phyloP scores from a whole-genome alignment of 2,113 vertebrate species.

The Passer montanus region DNA sequence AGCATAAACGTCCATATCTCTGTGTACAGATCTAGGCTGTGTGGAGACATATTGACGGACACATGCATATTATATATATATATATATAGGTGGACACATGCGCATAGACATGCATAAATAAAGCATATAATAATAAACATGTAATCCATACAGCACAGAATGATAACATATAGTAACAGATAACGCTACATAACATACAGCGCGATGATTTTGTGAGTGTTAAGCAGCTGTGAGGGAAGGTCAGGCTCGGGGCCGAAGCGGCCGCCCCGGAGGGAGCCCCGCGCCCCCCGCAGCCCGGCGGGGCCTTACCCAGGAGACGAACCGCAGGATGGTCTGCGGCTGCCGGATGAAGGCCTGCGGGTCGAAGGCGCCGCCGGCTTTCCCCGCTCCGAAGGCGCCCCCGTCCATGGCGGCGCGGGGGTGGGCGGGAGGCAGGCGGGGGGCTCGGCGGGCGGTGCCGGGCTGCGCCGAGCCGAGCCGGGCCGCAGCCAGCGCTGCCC shows the following conservation, averaged over 20 bases:
- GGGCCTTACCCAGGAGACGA: constrained; percentile 91
- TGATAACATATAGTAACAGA: background rate
- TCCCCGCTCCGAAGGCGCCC: constrained; percentile 91
- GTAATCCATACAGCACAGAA: background rate
- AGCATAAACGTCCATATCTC: fast-evolving
- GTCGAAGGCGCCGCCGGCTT: constrained; percentile 94
- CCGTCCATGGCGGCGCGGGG: constrained; percentile 83
- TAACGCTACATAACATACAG: background rate
- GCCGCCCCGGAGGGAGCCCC: background rate
- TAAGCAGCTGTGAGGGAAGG: background rate
- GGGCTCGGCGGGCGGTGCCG: no score
- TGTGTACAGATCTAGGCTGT: no score
- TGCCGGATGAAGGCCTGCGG: constrained; percentile 89
- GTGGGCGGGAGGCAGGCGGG: background rate
- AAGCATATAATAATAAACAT: background rate
- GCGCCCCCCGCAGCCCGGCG: background rate
- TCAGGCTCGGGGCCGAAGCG: background rate
- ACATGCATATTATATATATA: background rate
- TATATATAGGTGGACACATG: background rate
- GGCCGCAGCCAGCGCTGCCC: background rate
- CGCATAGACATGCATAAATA: background rate
- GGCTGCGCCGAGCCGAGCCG: no score
- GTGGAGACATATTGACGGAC: fast-evolving
- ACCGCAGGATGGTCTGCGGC: constrained; percentile 89
- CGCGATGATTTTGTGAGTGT: background rate